Conservation (phyloP, 2,113 vertebrate genomes). For the Rhinopomastus cyanomelas region DNA sequence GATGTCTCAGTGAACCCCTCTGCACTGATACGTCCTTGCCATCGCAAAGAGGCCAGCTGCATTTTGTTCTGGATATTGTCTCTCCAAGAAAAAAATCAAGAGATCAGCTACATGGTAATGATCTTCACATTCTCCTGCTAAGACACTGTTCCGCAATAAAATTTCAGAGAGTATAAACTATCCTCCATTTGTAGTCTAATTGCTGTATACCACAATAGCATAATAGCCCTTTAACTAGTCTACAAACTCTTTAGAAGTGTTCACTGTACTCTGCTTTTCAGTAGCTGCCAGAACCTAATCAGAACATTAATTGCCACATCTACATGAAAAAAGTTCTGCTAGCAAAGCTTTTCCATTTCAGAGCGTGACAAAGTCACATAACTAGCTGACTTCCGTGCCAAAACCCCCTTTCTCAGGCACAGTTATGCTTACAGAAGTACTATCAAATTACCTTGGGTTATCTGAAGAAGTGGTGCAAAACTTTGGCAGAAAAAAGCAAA, state of each 20-base stretch:
- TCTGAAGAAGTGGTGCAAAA: not conserved
- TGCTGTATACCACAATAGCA: not conserved
- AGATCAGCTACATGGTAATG: not conserved
- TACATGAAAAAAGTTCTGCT: not conserved
- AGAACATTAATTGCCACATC: not conserved
- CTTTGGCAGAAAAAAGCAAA: not conserved
- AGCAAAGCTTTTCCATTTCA: not conserved
- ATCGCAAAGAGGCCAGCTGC: too few species aligned
- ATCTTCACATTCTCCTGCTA: not conserved
- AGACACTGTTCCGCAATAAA: not conserved
- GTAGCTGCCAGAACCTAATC: not conserved
- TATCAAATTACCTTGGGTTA: not conserved
- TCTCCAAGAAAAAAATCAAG: not conserved
- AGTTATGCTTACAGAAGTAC: not conserved
- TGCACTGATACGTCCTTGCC: too few species aligned
- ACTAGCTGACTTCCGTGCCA: not conserved
- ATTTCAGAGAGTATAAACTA: not conserved
- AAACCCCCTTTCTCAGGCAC: not conserved
- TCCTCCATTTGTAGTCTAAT: not conserved
- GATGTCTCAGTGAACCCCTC: too few species aligned
- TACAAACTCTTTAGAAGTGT: not conserved
- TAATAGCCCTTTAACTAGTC: not conserved
- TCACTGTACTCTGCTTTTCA: not conserved
- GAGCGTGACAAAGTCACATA: not conserved
- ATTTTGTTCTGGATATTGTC: not conserved